These are phyloP conservation scores for Cyclophora albipunctata DNA, from an alignment of 2,888 invertebrate genomes.

Conservation along the genomic window DNA sequence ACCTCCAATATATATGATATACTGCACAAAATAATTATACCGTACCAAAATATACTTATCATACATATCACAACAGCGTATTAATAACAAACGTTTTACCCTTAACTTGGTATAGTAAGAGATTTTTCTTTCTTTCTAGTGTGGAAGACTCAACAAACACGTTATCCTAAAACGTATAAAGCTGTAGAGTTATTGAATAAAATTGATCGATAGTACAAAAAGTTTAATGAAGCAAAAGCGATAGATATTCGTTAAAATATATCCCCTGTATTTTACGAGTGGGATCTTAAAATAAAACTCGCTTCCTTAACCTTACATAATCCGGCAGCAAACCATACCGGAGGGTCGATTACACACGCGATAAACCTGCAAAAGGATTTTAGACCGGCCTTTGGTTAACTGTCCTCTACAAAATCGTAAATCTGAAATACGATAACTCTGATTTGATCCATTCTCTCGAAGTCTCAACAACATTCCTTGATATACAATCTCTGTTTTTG, in stretches of 20 bases:
- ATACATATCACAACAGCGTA: no score
- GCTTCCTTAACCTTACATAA: conserved; percentile 41
- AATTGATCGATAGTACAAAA: conserved; percentile 3
- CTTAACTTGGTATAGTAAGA: no score
- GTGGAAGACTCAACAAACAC: no score
- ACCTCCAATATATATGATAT: conserved; percentile 5
- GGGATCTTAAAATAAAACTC: conserved; percentile 29
- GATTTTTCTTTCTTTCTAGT: no score
- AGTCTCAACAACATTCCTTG: conserved; percentile 36
- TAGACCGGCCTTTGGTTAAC: conserved; percentile 31
- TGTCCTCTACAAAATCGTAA: conserved; percentile 32
- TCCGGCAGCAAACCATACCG: conserved; percentile 41
- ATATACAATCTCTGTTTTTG: no score
- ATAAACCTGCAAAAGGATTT: conserved; percentile 49
- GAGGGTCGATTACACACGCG: conserved; percentile 51
- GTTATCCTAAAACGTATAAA: no score
- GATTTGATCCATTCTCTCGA: conserved; percentile 44
- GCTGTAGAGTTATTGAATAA: no score
- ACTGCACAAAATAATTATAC: not conserved
- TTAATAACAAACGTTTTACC: no score
- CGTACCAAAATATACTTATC: no score
- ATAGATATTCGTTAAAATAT: conserved; percentile 14
- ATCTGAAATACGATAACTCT: conserved; percentile 38
- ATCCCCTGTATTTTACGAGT: conserved; percentile 24
- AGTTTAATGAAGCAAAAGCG: conserved; percentile 11